Percentiles rank a stretch among this genome's conserved stretches.
These are phyloP conservation scores for Egretta garzetta DNA, from an alignment of 2,113 vertebrate genomes.

Conservation along the genomic window DNA sequence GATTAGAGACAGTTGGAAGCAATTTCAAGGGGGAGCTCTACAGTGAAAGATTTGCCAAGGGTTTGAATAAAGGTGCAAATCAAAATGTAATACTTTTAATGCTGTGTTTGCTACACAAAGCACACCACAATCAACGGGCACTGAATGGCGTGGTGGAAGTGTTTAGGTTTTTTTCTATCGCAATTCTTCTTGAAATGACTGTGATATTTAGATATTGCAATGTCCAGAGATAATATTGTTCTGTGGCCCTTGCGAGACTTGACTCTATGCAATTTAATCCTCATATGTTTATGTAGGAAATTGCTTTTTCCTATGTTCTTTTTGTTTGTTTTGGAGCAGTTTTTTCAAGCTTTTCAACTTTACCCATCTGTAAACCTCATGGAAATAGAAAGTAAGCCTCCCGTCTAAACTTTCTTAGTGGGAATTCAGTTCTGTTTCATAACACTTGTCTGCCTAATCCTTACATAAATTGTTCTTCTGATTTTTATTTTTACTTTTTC, in stretches of 20 bases:
- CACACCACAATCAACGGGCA: neutral
- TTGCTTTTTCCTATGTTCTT: neutral
- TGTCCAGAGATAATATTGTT: neutral
- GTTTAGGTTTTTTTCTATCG: neutral
- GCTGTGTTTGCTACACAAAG: neutral
- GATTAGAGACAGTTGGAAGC: conserved; percentile 49
- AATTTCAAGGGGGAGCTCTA: conserved; percentile 4
- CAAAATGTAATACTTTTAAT: neutral
- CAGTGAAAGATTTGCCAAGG: neutral
- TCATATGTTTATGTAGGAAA: neutral
- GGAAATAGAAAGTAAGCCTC: neutral
- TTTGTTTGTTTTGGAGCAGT: neutral
- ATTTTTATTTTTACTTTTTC: neutral
- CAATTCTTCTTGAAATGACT: neutral
- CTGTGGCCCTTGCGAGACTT: neutral
- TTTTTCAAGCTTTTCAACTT: neutral
- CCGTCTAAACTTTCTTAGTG: neutral
- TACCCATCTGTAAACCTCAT: neutral
- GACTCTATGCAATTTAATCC: neutral
- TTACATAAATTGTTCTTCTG: neutral
- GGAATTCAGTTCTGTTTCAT: neutral
- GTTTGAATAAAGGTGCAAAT: conserved; percentile 23
- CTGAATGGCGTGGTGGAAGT: neutral
- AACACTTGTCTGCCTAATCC: neutral
- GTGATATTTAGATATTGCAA: neutral